These are phyloP conservation scores for Drosophila simulans DNA, from an alignment of 1,140 invertebrate species.

Conservation along the genomic window DNA sequence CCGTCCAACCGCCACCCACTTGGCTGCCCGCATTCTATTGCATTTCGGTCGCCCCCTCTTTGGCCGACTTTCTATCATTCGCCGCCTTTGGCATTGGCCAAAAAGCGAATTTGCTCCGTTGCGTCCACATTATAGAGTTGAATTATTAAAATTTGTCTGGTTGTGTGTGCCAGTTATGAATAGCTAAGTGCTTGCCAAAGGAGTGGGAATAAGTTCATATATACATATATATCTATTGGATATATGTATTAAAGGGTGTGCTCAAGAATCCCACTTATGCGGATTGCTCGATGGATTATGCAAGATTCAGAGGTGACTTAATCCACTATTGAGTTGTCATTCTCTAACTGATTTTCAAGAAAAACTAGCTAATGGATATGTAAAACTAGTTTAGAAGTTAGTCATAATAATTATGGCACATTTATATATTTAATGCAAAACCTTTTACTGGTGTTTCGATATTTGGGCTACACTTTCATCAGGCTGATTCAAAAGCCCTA, in stretches of 20 bases:
- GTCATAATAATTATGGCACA: no score
- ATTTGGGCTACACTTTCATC: no score
- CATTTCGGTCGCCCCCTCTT: constrained; percentile 42
- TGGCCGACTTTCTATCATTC: constrained; percentile 33
- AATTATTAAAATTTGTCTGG: constrained; percentile 71
- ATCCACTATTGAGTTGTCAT: constrained; percentile 22
- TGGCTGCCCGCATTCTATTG: constrained; percentile 33
- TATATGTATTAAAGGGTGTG: constrained; percentile 3
- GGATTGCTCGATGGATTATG: constrained; percentile 29
- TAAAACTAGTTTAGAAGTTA: not conserved
- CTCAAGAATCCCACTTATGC: constrained; percentile 19
- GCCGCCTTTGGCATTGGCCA: constrained; percentile 50
- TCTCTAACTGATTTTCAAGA: constrained; percentile 7
- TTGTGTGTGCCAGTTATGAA: constrained; percentile 63
- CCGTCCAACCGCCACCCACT: constrained; percentile 4
- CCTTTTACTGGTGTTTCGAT: not conserved
- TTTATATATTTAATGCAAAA: no score
- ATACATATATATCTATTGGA: not conserved
- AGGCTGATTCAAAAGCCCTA: constrained; percentile 7
- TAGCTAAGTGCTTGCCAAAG: constrained; percentile 67
- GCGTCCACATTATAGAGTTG: constrained; percentile 49
- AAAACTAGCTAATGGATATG: not conserved
- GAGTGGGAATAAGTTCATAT: constrained; percentile 36
- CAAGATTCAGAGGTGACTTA: constrained; percentile 28
- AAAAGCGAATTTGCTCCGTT: constrained; percentile 60